Evolutionary conservation across 2,797 vertebrate genomes (phyloP).

Genomic region (Hippocampus kuda): DNA sequence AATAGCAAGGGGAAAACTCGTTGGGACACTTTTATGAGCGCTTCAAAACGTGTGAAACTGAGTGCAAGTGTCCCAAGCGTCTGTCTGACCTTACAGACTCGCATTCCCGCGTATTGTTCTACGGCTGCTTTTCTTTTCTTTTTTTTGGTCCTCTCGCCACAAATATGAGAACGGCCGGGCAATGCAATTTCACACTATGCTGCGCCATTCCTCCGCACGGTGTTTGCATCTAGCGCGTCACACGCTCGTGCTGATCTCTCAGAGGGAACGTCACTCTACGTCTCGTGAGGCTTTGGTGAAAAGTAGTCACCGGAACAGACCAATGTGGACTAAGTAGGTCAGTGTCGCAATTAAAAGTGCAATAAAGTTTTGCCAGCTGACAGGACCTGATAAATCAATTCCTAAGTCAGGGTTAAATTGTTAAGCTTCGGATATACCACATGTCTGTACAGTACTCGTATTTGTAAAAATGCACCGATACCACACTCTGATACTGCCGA

Average conservation of each 20-base stretch:
- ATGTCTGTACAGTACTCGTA: no score
- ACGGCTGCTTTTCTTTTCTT: not conserved
- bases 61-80: not conserved
- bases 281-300: not conserved
- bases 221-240: slow-evolving; percentile 1
- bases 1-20: not conserved
- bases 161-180: slow-evolving; percentile 3
- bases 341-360: not conserved
- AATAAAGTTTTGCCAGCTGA: no score
- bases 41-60: slow-evolving; percentile 6
- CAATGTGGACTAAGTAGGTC: not conserved
- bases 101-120: slow-evolving; percentile 6
- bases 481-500: no score
- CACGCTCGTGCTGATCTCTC: not conserved
- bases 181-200: slow-evolving; percentile 8
- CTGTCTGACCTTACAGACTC: not conserved
- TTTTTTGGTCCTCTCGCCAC: not conserved
- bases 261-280: not conserved
- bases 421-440: no score
- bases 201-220: slow-evolving; percentile 3
- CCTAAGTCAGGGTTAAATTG: no score
- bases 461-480: no score
- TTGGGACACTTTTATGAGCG: slow-evolving; percentile 5
- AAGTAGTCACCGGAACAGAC: not conserved
- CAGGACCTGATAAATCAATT: no score